Conservation (phyloP, 23 tunicate genomes). For the Corella eumyota region DNA sequence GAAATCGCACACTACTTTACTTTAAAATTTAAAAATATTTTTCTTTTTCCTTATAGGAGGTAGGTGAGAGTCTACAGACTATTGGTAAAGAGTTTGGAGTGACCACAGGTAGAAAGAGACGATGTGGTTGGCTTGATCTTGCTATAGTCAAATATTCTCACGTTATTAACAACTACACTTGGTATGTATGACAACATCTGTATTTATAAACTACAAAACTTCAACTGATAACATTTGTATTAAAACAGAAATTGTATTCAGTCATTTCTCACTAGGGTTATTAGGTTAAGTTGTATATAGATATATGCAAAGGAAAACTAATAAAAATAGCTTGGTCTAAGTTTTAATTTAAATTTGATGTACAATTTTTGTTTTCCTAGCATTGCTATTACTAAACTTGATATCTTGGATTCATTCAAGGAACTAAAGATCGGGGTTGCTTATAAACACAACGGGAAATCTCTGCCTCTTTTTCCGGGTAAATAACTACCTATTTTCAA, state of each 20-base stretch:
- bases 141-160: conserved; percentile 85
- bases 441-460: conserved; percentile 63
- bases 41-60: conserved; percentile 44
- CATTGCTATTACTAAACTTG: conserved; percentile 94
- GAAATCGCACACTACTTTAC: no score
- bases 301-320: background rate
- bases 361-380: no score
- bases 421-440: conserved; percentile 67
- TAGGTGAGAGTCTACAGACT: conserved; percentile 73
- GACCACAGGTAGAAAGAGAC: conserved; percentile 86
- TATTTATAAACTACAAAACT: no score
- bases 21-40: no score
- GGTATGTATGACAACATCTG: conserved; percentile 36
- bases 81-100: conserved; percentile 88
- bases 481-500: background rate
- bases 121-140: conserved; percentile 99
- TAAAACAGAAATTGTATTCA: background rate
- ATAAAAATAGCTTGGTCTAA: no score
- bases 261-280: background rate
- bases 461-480: conserved; percentile 77
- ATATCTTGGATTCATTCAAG: conserved; percentile 85
- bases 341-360: no score
- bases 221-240: no score
- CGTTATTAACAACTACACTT: conserved; percentile 66
- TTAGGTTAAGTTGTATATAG: background rate